phyloP scores from a whole-genome alignment of 2,888 invertebrate genomes.

The Junonia oenone region DNA sequence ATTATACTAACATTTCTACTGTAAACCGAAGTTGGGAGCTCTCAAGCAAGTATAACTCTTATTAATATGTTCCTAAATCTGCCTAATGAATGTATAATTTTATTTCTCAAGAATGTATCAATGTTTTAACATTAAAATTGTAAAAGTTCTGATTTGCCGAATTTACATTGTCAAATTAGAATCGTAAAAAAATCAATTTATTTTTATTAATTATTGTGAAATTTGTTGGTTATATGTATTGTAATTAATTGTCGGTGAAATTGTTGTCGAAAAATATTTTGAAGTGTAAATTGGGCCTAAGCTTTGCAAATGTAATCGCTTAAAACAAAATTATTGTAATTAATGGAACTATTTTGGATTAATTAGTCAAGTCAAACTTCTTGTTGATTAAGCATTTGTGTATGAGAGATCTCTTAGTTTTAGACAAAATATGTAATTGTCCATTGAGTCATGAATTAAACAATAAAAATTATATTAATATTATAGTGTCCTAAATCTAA shows the following conservation, averaged over 20 bases:
- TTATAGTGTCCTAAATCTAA: not conserved
- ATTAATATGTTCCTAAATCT: not conserved
- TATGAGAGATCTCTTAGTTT: constrained; percentile 2
- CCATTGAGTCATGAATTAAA: not conserved
- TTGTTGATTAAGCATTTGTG: not conserved
- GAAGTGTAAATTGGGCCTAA: too few relatives aligned
- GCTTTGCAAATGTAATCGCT: not conserved
- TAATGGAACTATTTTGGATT: not conserved
- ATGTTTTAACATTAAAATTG: too few relatives aligned
- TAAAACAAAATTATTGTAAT: not conserved
- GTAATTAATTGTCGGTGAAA: too few relatives aligned
- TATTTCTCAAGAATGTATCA: not conserved
- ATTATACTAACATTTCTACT: not conserved
- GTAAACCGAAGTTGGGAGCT: not conserved
- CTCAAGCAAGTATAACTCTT: not conserved
- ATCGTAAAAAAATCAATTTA: too few relatives aligned
- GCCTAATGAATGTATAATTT: not conserved
- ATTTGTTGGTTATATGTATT: too few relatives aligned
- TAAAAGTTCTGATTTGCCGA: not conserved
- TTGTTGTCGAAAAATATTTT: too few relatives aligned
- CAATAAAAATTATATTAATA: not conserved
- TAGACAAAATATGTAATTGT: not conserved
- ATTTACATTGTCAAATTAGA: too few relatives aligned
- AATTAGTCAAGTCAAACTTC: not conserved
- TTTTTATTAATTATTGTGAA: too few relatives aligned